phyloP scores from a whole-genome alignment of 92 coral and sea anemone species.

The Meandrina meandrites region DNA sequence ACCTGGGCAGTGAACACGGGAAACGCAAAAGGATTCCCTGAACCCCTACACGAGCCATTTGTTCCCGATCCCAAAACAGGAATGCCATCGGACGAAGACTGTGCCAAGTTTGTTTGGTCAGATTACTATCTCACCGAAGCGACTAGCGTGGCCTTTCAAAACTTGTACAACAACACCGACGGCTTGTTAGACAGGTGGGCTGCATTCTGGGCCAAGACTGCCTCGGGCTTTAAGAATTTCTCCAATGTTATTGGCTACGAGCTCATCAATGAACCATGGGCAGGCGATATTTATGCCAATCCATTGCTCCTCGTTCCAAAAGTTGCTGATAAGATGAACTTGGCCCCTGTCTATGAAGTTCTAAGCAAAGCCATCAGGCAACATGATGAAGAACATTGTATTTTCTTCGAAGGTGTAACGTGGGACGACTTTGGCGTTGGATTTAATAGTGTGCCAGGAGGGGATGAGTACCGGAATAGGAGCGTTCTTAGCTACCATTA shows the following conservation, averaged over 20 bases:
- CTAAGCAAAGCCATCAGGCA: constrained; percentile 82
- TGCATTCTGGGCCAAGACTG: constrained; percentile 91
- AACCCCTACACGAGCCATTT: constrained; percentile 88
- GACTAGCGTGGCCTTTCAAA: constrained; percentile 88
- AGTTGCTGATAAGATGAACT: constrained; percentile 76
- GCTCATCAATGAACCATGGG: constrained; percentile 97
- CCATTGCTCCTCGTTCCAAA: constrained; percentile 84
- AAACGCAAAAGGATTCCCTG: constrained; percentile 77
- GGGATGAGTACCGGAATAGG: constrained; percentile 78
- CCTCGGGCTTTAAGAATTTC: constrained; percentile 75
- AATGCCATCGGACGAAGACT: constrained; percentile 82
- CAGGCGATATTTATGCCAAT: constrained; percentile 87
- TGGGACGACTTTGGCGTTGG: constrained; percentile 98
- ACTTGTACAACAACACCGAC: constrained; percentile 84
- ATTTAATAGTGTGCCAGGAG: constrained; percentile 89
- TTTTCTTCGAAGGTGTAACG: constrained; percentile 93
- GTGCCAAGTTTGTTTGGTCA: constrained; percentile 84
- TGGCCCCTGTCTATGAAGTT: constrained; percentile 90
- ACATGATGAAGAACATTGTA: constrained; percentile 83
- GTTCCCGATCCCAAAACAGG: constrained; percentile 78
- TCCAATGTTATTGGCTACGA: constrained; percentile 90
- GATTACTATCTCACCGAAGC: constrained; percentile 88
- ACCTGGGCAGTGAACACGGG: constrained; percentile 93
- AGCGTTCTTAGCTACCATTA: constrained; percentile 94
- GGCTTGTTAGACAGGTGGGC: constrained; percentile 92